Percentiles rank a stretch among this genome's conserved stretches.
Evolutionary conservation across 2,113 vertebrate species (phyloP).

Genomic region (Caretta caretta): DNA sequence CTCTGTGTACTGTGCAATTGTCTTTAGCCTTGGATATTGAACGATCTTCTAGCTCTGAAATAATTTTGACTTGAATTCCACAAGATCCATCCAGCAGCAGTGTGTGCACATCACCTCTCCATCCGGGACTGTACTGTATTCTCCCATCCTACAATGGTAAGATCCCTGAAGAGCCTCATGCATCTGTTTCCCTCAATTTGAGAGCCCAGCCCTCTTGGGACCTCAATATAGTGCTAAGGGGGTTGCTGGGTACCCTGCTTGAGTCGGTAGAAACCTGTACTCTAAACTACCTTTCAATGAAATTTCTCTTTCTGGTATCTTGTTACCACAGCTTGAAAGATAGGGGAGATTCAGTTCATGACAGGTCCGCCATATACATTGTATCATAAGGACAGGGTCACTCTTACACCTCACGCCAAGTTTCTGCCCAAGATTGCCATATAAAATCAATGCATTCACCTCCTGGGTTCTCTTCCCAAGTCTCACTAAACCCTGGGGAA

Average conservation of each 20-base stretch:
- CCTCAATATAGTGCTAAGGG: not conserved
- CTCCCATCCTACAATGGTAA: not conserved
- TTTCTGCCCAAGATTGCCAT: not conserved
- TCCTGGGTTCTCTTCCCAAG: not conserved
- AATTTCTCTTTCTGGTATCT: not conserved
- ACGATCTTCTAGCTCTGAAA: not conserved
- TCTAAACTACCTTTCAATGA: not conserved
- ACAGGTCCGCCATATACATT: not conserved
- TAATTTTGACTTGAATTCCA: not conserved
- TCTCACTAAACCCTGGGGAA: not conserved
- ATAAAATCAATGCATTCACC: not conserved
- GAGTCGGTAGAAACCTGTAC: not conserved
- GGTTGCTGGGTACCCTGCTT: not conserved
- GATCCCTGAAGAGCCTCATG: not conserved
- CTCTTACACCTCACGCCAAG: not conserved
- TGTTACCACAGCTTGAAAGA: not conserved
- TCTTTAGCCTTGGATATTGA: not conserved
- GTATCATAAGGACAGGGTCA: not conserved
- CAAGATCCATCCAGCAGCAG: not conserved
- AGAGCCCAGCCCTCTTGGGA: not conserved
- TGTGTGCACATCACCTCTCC: not conserved
- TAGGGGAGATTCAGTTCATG: not conserved
- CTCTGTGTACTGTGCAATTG: not conserved
- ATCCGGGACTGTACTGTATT: not conserved
- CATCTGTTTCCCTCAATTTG: not conserved